Conservation (phyloP, 2,888 invertebrate species). For the Eupithecia exiguata region DNA sequence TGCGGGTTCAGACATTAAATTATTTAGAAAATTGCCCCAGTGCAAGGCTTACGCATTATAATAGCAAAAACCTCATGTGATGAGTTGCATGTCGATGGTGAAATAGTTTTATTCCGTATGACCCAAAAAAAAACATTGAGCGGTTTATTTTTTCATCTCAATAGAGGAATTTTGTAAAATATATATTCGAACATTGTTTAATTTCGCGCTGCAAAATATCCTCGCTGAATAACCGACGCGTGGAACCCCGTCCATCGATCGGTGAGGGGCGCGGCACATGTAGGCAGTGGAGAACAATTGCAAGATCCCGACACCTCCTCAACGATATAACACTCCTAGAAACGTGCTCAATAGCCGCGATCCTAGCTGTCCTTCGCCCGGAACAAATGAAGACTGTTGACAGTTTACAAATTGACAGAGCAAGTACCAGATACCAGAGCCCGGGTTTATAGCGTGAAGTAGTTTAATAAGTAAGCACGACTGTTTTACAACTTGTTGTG, state of each 20-base stretch:
- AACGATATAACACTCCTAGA: slow-evolving; percentile 43
- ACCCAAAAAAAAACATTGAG: neutral
- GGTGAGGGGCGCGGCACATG: slow-evolving; percentile 57
- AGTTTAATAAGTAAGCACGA: neutral
- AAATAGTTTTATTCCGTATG: neutral
- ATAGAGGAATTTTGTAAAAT: neutral
- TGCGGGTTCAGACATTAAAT: too few species aligned
- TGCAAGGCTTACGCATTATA: too few species aligned
- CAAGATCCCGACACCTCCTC: slow-evolving; percentile 52
- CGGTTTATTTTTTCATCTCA: neutral
- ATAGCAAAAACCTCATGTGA: too few species aligned
- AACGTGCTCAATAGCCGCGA: slow-evolving; percentile 43
- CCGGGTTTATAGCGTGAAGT: slow-evolving; percentile 4
- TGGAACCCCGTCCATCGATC: slow-evolving; percentile 67
- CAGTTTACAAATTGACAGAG: slow-evolving; percentile 41
- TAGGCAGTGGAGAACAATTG: slow-evolving; percentile 59
- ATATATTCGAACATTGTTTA: neutral
- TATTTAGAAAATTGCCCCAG: too few species aligned
- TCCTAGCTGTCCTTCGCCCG: slow-evolving; percentile 34
- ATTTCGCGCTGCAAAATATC: slow-evolving; percentile 5
- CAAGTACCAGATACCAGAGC: neutral
- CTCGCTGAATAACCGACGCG: neutral
- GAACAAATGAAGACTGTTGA: slow-evolving; percentile 47
- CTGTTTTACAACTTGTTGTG: neutral
- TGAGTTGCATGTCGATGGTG: neutral